Conservation (phyloP, 2,797 vertebrate species). For the Pipistrellus kuhlii region DNA sequence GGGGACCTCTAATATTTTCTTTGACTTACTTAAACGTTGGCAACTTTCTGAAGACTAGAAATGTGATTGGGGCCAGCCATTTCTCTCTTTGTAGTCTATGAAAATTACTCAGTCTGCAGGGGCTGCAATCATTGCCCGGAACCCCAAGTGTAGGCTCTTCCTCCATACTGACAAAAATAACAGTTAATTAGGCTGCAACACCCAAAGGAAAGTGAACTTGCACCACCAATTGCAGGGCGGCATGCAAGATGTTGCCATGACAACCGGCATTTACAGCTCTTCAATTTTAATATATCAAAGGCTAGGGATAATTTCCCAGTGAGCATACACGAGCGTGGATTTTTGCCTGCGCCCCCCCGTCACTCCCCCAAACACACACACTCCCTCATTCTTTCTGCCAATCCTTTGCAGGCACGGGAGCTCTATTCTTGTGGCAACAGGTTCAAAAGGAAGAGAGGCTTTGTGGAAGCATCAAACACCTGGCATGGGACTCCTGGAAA, state of each 20-base stretch:
- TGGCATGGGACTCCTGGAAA: neutral
- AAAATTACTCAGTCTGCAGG: conserved; percentile 81
- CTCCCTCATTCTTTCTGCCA: conserved; percentile 27
- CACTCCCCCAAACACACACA: neutral
- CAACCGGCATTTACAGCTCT: conserved; percentile 86
- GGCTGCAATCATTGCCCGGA: conserved; percentile 72
- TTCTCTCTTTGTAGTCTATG: conserved; percentile 73
- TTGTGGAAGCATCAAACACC: neutral
- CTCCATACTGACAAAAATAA: conserved; percentile 84
- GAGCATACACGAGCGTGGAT: conserved; percentile 58
- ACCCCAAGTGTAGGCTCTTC: conserved; percentile 76
- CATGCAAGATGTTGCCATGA: conserved; percentile 85
- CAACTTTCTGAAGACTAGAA: conserved; percentile 66
- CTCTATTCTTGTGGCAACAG: conserved; percentile 38
- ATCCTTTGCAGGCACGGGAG: conserved; percentile 66
- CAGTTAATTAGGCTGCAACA: conserved; percentile 87
- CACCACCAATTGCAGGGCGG: conserved; percentile 74
- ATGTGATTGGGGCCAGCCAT: conserved; percentile 32
- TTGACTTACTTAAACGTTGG: conserved; percentile 68
- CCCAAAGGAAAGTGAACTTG: conserved; percentile 86
- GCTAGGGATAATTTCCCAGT: conserved; percentile 84
- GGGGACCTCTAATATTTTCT: neutral
- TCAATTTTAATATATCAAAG: conserved; percentile 86
- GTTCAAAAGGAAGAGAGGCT: conserved; percentile 26
- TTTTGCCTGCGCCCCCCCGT: neutral